Conservation (phyloP, 2,797 vertebrate genomes). For the Centroberyx gerrardi region DNA sequence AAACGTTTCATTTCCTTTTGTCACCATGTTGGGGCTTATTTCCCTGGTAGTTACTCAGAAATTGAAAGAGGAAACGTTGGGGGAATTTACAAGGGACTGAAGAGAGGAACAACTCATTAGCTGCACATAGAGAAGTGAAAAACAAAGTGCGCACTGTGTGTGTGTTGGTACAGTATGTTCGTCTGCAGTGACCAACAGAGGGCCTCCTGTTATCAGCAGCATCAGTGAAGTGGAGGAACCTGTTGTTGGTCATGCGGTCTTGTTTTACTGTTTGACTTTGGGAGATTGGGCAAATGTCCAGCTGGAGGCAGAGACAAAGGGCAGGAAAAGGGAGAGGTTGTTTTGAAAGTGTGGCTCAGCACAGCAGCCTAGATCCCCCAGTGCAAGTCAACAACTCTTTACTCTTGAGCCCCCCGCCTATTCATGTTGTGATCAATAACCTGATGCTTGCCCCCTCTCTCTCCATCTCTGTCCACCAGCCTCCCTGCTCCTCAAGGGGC, state of each 20-base stretch:
- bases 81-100: slow-evolving; percentile 21
- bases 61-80: slow-evolving; percentile 46
- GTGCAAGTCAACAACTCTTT: slow-evolving; percentile 6
- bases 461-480: slow-evolving; percentile 75
- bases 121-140: background rate
- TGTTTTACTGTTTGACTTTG: slow-evolving; percentile 10
- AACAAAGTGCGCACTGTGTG: background rate
- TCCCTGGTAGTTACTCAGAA: slow-evolving; percentile 28
- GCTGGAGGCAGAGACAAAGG: slow-evolving; percentile 33
- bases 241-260: slow-evolving; percentile 41
- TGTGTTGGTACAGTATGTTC: background rate
- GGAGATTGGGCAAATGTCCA: slow-evolving; percentile 19
- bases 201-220: background rate
- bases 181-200: slow-evolving; percentile 10
- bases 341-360: slow-evolving; percentile 46
- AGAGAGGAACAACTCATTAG: background rate
- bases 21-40: slow-evolving; percentile 40
- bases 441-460: slow-evolving; percentile 11
- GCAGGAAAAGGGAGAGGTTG: slow-evolving; percentile 46
- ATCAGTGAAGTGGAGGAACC: slow-evolving; percentile 41
- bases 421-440: slow-evolving; percentile 61
- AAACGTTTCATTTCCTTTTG: slow-evolving; percentile 40
- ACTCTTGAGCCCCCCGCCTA: background rate
- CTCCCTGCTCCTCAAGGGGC: slow-evolving; percentile 81
- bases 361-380: background rate